Conservation (phyloP, 2,888 invertebrate genomes). For the Myopa tessellatipennis region DNA sequence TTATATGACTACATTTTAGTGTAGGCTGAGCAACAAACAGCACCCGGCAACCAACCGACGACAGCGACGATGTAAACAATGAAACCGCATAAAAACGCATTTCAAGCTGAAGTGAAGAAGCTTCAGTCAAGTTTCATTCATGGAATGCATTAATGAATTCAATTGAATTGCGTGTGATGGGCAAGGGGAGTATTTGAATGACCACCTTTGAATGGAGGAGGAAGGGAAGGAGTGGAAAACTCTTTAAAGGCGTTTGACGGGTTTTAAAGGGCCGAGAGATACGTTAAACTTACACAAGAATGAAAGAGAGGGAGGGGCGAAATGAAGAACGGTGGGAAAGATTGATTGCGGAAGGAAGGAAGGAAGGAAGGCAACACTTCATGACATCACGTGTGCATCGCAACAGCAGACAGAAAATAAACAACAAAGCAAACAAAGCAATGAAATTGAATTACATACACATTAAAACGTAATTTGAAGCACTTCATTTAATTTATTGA, state of each 20-base stretch:
- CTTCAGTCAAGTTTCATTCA: conserved; percentile 23
- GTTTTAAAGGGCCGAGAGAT: too few relatives aligned
- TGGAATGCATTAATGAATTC: conserved; percentile 36
- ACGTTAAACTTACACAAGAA: not conserved
- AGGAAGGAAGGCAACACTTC: too few relatives aligned
- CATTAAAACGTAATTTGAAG: not conserved
- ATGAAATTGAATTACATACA: not conserved
- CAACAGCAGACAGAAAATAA: too few relatives aligned
- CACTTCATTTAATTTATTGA: not conserved
- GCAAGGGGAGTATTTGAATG: not conserved
- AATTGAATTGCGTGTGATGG: conserved; percentile 47
- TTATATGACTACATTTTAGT: not conserved
- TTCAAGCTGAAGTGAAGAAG: not conserved
- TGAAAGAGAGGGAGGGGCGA: not conserved
- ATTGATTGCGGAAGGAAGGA: not conserved
- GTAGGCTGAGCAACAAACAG: not conserved
- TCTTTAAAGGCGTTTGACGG: too few relatives aligned
- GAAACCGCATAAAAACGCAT: not conserved
- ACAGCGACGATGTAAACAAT: not conserved
- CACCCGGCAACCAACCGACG: not conserved
- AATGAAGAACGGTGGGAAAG: not conserved
- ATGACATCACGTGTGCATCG: too few relatives aligned
- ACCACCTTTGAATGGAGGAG: not conserved
- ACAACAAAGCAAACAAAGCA: not conserved
- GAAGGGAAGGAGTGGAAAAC: not conserved